phyloP scores from a whole-genome alignment of 2,888 invertebrate genomes.

The Eubasilissa splendida region DNA sequence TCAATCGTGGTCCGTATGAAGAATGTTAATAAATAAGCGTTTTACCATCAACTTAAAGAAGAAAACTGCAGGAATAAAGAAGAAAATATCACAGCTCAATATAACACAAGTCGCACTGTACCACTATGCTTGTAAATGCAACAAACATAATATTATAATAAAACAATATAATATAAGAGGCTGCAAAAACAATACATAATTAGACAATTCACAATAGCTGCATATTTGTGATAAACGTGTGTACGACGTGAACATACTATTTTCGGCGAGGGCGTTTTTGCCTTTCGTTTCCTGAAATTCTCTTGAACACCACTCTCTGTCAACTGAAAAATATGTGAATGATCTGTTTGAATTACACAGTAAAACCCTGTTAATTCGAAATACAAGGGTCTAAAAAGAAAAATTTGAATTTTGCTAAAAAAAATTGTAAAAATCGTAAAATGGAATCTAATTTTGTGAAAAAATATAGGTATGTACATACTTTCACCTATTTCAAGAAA shows the following conservation, averaged over 20 bases:
- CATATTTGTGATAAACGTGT: neutral
- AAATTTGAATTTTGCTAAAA: too few relatives aligned
- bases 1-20: too few relatives aligned
- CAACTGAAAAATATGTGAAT: constrained; percentile 52
- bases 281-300: constrained; percentile 43
- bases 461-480: too few relatives aligned
- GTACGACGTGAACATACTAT: constrained; percentile 49
- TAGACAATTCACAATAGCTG: constrained; percentile 43
- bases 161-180: constrained; percentile 15
- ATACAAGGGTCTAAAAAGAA: too few relatives aligned
- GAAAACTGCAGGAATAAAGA: neutral
- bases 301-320: constrained; percentile 36
- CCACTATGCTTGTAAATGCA: constrained; percentile 18
- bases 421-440: too few relatives aligned
- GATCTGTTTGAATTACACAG: constrained; percentile 45
- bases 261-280: constrained; percentile 37
- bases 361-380: too few relatives aligned
- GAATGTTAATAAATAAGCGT: neutral
- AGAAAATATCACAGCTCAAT: constrained; percentile 21
- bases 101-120: constrained; percentile 31
- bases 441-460: too few relatives aligned
- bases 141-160: constrained; percentile 19
- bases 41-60: neutral
- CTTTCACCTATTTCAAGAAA: too few relatives aligned
- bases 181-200: constrained; percentile 62